Conservation (phyloP, 2,888 invertebrate genomes). For the Ectemnius continuus region DNA sequence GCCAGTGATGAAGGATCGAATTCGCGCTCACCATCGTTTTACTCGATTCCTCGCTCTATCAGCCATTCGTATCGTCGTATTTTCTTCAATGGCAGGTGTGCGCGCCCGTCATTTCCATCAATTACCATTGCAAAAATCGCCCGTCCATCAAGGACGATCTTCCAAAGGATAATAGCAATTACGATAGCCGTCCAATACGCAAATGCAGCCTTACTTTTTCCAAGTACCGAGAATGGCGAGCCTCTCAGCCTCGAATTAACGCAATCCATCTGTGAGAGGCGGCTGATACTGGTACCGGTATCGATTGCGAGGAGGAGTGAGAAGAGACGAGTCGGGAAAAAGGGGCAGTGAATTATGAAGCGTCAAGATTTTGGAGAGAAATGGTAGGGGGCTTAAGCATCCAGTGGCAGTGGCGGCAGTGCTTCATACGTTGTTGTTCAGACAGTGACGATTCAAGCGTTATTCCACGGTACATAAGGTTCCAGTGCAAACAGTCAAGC, state of each 20-base stretch:
- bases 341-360: neutral
- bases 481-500: slow-evolving; percentile 69
- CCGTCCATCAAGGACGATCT: neutral
- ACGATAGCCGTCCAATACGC: too few species aligned
- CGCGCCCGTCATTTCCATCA: slow-evolving; percentile 20
- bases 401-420: neutral
- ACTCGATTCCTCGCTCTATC: slow-evolving; percentile 47
- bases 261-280: too few species aligned
- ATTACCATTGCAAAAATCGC: slow-evolving; percentile 39
- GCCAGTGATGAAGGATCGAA: slow-evolving; percentile 63
- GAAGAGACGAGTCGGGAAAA: too few species aligned
- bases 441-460: slow-evolving; percentile 64
- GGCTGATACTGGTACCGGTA: too few species aligned
- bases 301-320: too few species aligned
- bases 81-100: slow-evolving; percentile 9
- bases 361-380: neutral
- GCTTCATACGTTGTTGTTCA: slow-evolving; percentile 51
- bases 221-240: too few species aligned
- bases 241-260: too few species aligned
- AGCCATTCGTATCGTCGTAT: slow-evolving; percentile 30
- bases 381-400: slow-evolving; percentile 22
- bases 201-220: neutral
- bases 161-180: neutral
- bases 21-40: slow-evolving; percentile 54
- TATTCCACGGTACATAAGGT: slow-evolving; percentile 71